A percentile compares a stretch with the other conserved stretches of the same genome.
These are phyloP conservation scores for Tinamus guttatus DNA, from an alignment of 2,113 vertebrate species.

Conservation along the genomic window DNA sequence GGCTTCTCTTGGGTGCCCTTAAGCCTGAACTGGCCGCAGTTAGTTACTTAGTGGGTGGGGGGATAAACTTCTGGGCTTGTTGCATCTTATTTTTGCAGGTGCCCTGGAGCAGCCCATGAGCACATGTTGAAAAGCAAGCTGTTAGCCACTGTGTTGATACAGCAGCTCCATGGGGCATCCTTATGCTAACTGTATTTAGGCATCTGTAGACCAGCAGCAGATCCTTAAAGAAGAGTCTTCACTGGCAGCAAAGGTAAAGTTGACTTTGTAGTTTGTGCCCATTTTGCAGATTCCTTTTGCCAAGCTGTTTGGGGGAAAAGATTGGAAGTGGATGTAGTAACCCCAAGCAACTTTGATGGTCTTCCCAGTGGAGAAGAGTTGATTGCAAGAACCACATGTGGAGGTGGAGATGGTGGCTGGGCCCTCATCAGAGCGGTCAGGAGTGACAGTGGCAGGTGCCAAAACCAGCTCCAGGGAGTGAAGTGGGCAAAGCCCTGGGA, in stretches of 20 bases:
- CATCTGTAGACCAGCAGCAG: neutral
- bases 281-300: neutral
- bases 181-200: neutral
- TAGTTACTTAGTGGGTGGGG: neutral
- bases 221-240: neutral
- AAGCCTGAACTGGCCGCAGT: neutral
- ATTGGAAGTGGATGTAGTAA: neutral
- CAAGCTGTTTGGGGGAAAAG: neutral
- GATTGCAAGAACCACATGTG: neutral
- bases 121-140: neutral
- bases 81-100: neutral
- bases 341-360: neutral
- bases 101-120: neutral
- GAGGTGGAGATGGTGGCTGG: neutral
- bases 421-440: neutral
- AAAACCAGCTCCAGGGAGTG: neutral
- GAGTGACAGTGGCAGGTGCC: fast-evolving
- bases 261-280: neutral
- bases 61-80: neutral
- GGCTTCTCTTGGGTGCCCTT: neutral
- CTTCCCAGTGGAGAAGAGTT: neutral
- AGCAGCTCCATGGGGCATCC: neutral
- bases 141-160: neutral
- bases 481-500: neutral
- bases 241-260: neutral